Percentiles rank a stretch among this genome's conserved stretches.
These are phyloP conservation scores for Odontamblyopus lacepedii DNA, from an alignment of 2,797 vertebrate genomes.

Conservation along the genomic window DNA sequence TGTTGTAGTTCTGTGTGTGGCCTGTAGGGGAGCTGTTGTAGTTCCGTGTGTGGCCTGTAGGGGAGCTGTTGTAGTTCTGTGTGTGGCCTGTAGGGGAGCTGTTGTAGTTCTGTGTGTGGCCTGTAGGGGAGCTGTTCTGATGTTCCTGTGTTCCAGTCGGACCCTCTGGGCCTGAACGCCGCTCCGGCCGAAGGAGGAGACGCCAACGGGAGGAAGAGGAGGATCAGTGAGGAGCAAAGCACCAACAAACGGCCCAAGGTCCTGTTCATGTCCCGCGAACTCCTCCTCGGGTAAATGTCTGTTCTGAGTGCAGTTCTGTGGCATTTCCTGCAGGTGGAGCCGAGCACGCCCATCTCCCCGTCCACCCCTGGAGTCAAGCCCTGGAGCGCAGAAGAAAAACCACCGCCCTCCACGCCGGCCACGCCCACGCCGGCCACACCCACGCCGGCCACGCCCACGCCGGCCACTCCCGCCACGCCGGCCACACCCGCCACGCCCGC, in stretches of 20 bases:
- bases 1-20: too few species aligned
- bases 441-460: slow-evolving; percentile 63
- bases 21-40: too few species aligned
- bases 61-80: too few species aligned
- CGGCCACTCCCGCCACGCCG: too few species aligned
- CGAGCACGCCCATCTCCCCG: slow-evolving; percentile 87
- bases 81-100: too few species aligned
- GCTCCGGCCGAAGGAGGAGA: slow-evolving; percentile 84
- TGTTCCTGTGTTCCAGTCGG: slow-evolving; percentile 79
- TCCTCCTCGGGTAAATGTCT: background rate
- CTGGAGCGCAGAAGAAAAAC: slow-evolving; percentile 91
- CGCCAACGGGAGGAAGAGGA: slow-evolving; percentile 88
- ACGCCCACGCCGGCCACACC: slow-evolving; percentile 79
- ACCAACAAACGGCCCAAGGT: slow-evolving; percentile 91
- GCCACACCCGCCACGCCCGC: slow-evolving; percentile 71
- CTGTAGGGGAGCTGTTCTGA: too few species aligned
- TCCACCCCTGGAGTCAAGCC: slow-evolving; percentile 86
- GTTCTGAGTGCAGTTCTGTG: background rate
- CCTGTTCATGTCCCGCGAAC: background rate
- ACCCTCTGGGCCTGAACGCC: slow-evolving; percentile 93
- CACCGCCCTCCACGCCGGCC: slow-evolving; percentile 52
- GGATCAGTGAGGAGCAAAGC: slow-evolving; percentile 86
- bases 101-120: too few species aligned
- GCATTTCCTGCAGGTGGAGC: slow-evolving; percentile 61
- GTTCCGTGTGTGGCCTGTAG: too few species aligned